Percentiles rank a stretch among this genome's conserved stretches.
These are phyloP conservation scores for Paramuricea clavata DNA, from an alignment of 92 coral and sea anemone genomes.

Conservation along the genomic window DNA sequence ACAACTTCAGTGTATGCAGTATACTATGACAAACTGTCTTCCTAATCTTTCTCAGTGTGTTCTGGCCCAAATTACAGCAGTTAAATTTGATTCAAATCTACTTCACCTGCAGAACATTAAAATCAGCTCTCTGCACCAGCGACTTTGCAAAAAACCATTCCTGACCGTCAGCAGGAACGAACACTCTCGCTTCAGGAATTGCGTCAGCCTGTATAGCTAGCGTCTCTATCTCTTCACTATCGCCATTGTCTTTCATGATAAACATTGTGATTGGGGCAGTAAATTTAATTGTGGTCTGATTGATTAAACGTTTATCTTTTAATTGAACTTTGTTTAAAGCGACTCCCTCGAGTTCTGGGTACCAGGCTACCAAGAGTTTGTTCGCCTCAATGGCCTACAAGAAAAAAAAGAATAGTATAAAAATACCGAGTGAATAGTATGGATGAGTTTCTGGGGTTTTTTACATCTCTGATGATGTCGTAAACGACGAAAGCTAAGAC, in stretches of 20 bases:
- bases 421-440: background rate
- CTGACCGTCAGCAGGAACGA: slow-evolving; percentile 83
- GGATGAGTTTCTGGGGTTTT: background rate
- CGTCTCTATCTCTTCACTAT: slow-evolving; percentile 78
- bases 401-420: background rate
- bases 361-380: slow-evolving; percentile 78
- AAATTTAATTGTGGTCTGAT: slow-evolving; percentile 85
- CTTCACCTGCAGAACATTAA: slow-evolving; percentile 77
- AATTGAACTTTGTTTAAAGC: slow-evolving; percentile 70
- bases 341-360: slow-evolving; percentile 87
- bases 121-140: slow-evolving; percentile 91
- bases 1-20: too few relatives aligned
- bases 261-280: slow-evolving; percentile 94
- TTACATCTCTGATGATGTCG: too few relatives aligned
- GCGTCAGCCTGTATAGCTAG: slow-evolving; percentile 92
- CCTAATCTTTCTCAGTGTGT: too few relatives aligned
- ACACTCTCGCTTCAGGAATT: slow-evolving; percentile 79
- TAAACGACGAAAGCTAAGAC: too few relatives aligned
- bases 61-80: background rate
- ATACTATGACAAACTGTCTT: too few relatives aligned
- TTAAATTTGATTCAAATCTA: background rate
- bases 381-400: slow-evolving; percentile 86
- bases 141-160: slow-evolving; percentile 98
- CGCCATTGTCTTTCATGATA: slow-evolving; percentile 75
- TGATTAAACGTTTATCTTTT: slow-evolving; percentile 73